Base-by-base conservation (phyloP, 2,797 vertebrate genomes). In the Odontamblyopus lacepedii region DNA sequence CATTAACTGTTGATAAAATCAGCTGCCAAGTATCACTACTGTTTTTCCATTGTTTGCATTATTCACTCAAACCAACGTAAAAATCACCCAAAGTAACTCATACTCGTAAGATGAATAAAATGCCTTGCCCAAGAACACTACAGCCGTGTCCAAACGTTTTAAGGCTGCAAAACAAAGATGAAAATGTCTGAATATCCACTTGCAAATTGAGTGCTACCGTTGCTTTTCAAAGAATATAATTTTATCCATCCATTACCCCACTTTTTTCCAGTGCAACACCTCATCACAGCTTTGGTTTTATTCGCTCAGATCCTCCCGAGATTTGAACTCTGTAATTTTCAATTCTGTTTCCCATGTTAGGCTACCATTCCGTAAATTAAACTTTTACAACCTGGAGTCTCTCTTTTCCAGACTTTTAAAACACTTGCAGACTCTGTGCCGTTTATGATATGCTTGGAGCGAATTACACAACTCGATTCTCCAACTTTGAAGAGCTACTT, bases 271-370 rank as follows among this genome's bases (percentile, higher is more conserved):
- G 27, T 30, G 26, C 29, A 70, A 59, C 62, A 78, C 27, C 50
- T 57, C 67, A 69, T 72, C 44, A 62, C 48, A 63, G 23, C 65
- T 76, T 70, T n/a, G 48, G 63, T 75, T 69, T 79, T 63, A 13
- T 67, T 78, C 63, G 11, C 11, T 59, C 71, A 83, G 80, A 83
- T 78, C 77, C 68, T 68, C 64, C 44, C 51, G 67, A 78, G 76
- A 71, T 73, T 65, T 35, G 67, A 73, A 74, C 69, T 71, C 63
- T 41, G 60, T 59, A 48, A 48, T 77, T 76, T 64, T 66, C 73
- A 59, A 63, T 64, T 71, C 63, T 72, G 78, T 84, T 82, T 81
- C 75, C 78, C 76, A 79, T 76, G 66, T 73, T 72, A 78, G 80
- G 70, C 79, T 72, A 19, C 60, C 3, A 30, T 75, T 78, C 70